phyloP scores from a whole-genome alignment of 2,113 vertebrate genomes.

The Lynx canadensis region DNA sequence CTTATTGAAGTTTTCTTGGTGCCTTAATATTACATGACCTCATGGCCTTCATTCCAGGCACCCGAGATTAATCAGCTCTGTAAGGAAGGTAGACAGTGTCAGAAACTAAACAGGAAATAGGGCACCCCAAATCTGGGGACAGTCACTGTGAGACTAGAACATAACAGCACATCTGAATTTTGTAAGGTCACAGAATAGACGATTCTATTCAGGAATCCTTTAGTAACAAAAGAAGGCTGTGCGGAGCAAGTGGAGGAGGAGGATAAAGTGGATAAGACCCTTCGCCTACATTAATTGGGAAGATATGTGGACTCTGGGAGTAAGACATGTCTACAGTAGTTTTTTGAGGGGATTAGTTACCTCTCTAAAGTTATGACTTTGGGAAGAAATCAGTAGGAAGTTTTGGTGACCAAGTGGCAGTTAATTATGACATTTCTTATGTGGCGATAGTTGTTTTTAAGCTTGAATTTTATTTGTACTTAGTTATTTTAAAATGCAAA shows the following conservation, averaged over 20 bases:
- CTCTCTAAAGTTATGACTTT: constrained; percentile 26
- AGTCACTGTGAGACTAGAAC: constrained; percentile 68
- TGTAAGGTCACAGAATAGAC: constrained; percentile 75
- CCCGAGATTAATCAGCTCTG: constrained; percentile 77
- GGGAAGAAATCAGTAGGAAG: constrained; percentile 15
- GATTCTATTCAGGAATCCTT: constrained; percentile 79
- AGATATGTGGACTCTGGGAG: constrained; percentile 27
- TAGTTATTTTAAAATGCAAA: constrained; percentile 40
- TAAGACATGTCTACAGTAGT: neutral
- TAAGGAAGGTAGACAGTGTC: constrained; percentile 69
- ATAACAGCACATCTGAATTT: constrained; percentile 70
- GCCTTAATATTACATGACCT: constrained; percentile 72
- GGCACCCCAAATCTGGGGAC: constrained; percentile 74
- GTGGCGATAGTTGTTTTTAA: neutral
- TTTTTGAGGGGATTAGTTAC: neutral
- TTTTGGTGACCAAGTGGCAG: neutral
- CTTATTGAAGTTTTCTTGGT: constrained; percentile 78
- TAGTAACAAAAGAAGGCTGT: constrained; percentile 64
- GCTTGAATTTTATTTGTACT: constrained; percentile 34
- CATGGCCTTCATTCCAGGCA: constrained; percentile 77
- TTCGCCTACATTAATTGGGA: constrained; percentile 60
- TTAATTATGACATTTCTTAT: neutral
- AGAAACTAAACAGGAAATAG: constrained; percentile 79
- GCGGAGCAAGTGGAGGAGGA: constrained; percentile 41
- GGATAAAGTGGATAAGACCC: neutral